Conservation (phyloP, 37 sponge, comb jelly and placozoan species). For the Lycopodina hypogea region DNA sequence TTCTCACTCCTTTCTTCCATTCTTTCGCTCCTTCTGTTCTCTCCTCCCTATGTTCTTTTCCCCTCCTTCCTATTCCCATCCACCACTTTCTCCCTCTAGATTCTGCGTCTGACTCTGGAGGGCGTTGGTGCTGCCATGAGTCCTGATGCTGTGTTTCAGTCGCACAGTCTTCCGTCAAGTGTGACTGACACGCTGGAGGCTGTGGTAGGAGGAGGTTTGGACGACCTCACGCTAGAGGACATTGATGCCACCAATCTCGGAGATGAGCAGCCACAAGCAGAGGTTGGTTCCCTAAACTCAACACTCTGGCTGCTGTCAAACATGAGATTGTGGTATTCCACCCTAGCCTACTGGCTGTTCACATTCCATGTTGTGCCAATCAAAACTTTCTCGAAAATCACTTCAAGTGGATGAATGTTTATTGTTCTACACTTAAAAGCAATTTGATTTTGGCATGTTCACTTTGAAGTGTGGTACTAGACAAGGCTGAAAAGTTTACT, state of each 20-base stretch:
- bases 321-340: background rate
- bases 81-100: background rate
- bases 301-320: background rate
- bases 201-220: conserved; percentile 66
- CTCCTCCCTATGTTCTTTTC: background rate
- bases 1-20: too few relatives aligned
- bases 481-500: too few relatives aligned
- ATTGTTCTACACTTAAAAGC: too few relatives aligned
- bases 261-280: conserved; percentile 26
- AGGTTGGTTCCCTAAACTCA: background rate
- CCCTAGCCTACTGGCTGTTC: too few relatives aligned
- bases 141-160: conserved; percentile 46
- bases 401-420: too few relatives aligned
- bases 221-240: conserved; percentile 79
- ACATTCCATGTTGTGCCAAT: too few relatives aligned
- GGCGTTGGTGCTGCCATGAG: conserved; percentile 36
- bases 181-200: conserved; percentile 74
- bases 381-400: too few relatives aligned
- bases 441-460: too few relatives aligned
- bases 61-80: too few relatives aligned
- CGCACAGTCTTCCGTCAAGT: conserved; percentile 71
- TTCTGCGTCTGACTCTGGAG: conserved; percentile 55
- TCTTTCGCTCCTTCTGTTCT: background rate
- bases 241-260: conserved; percentile 31
- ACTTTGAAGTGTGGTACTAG: too few relatives aligned